A percentile compares a stretch with the other conserved stretches of the same genome.
phyloP scores from a whole-genome alignment of 2,113 vertebrate species.

The Heliornis fulica region DNA sequence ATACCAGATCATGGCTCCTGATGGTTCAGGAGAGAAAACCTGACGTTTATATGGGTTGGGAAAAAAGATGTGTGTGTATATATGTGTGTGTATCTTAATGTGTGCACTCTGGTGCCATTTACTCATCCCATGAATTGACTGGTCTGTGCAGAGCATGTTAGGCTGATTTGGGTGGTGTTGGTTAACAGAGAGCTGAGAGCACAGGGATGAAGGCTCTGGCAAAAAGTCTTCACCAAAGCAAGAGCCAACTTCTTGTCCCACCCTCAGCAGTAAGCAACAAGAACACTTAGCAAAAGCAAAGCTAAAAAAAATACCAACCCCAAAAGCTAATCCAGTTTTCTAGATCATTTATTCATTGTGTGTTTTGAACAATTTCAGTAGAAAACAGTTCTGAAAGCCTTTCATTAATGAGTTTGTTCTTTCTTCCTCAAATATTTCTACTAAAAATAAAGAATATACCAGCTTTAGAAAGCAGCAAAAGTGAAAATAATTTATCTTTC shows the following conservation, averaged over 20 bases:
- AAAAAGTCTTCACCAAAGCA: not conserved
- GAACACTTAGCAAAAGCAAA: not conserved
- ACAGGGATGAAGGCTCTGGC: not conserved
- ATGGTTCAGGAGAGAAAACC: not conserved
- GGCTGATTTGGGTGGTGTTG: rapidly evolving
- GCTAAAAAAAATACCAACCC: not conserved
- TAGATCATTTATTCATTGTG: not conserved
- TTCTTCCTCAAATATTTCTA: not conserved
- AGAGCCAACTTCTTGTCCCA: not conserved
- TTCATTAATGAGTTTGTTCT: not conserved
- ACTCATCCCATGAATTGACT: rapidly evolving
- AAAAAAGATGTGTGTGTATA: not conserved
- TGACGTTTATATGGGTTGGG: not conserved
- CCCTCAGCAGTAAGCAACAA: not conserved
- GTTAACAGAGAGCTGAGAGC: not conserved
- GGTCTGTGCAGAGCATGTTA: not conserved
- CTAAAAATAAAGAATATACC: not conserved
- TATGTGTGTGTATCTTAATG: no score
- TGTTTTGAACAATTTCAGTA: not conserved
- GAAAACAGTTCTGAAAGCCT: not conserved
- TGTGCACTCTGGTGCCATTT: not conserved
- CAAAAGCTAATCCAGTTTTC: not conserved
- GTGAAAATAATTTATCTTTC: not conserved
- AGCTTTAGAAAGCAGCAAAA: not conserved
- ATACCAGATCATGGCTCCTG: not conserved